phyloP scores from a whole-genome alignment of 2,888 invertebrate species.

The Acronicta leporina region DNA sequence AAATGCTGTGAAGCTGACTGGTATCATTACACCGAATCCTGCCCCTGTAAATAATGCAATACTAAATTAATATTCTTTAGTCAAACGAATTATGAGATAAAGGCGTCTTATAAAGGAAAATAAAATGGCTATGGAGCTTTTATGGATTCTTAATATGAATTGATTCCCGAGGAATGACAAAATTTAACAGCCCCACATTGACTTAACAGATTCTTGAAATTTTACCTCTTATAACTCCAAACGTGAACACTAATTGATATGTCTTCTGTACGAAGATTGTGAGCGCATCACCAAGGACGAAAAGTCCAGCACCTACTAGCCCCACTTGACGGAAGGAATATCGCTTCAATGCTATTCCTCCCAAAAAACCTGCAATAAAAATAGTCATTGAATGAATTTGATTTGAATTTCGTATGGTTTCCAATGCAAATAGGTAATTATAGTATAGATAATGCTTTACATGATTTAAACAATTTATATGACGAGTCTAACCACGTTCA shows the following conservation, averaged over 20 bases:
- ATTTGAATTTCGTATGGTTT: too few relatives aligned
- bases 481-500: too few relatives aligned
- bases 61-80: neutral
- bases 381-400: neutral
- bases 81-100: too few relatives aligned
- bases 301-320: conserved; percentile 90
- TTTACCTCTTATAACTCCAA: conserved; percentile 90
- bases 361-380: conserved; percentile 89
- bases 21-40: conserved; percentile 93
- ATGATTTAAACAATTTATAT: too few relatives aligned
- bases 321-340: conserved; percentile 92
- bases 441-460: too few relatives aligned
- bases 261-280: conserved; percentile 91
- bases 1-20: conserved; percentile 92
- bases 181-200: too few relatives aligned
- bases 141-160: too few relatives aligned
- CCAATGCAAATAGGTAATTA: too few relatives aligned
- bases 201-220: neutral
- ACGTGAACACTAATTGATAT: conserved; percentile 90
- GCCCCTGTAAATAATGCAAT: conserved; percentile 83
- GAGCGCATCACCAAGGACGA: conserved; percentile 89
- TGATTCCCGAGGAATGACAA: too few relatives aligned
- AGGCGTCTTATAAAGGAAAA: too few relatives aligned
- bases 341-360: conserved; percentile 91
- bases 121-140: too few relatives aligned